Percentiles rank a stretch among this genome's conserved stretches.
These are phyloP conservation scores for Dinocampus coccinellae DNA, from an alignment of 2,888 invertebrate species.

Conservation along the genomic window DNA sequence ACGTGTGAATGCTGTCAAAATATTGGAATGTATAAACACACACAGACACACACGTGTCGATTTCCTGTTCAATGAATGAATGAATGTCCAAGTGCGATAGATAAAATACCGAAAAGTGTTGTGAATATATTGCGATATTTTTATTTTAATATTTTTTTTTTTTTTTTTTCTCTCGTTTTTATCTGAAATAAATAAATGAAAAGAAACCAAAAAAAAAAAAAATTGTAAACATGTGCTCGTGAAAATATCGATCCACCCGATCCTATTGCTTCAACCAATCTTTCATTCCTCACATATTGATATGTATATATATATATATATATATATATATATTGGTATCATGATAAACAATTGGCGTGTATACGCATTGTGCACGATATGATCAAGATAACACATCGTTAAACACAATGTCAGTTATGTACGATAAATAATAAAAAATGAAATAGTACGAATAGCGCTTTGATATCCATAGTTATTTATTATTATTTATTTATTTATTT, in stretches of 20 bases:
- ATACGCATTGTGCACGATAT: slow-evolving; percentile 32
- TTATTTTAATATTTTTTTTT: too few relatives aligned
- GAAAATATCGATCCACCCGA: not conserved
- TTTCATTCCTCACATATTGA: not conserved
- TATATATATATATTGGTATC: not conserved
- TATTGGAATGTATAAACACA: not conserved
- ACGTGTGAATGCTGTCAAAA: not conserved
- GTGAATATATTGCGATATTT: not conserved
- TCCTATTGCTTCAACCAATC: too few relatives aligned
- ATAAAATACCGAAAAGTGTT: not conserved
- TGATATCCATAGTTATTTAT: slow-evolving; percentile 26
- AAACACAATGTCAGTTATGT: slow-evolving; percentile 30
- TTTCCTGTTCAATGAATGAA: not conserved
- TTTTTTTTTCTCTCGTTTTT: not conserved
- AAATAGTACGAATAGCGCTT: slow-evolving; percentile 19
- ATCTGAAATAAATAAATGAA: not conserved
- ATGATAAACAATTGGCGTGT: slow-evolving; percentile 29
- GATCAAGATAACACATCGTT: slow-evolving; percentile 36
- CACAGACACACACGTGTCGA: not conserved
- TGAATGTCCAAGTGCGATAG: not conserved
- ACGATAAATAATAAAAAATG: slow-evolving; percentile 19
- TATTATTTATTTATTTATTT: not conserved
- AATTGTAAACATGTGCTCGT: not conserved
- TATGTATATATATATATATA: not conserved
- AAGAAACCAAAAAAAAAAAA: not conserved